Percentiles rank a stretch among this genome's conserved stretches.
Evolutionary conservation across 2,888 invertebrate genomes (phyloP).

Genomic region (Limulus polyphemus): DNA sequence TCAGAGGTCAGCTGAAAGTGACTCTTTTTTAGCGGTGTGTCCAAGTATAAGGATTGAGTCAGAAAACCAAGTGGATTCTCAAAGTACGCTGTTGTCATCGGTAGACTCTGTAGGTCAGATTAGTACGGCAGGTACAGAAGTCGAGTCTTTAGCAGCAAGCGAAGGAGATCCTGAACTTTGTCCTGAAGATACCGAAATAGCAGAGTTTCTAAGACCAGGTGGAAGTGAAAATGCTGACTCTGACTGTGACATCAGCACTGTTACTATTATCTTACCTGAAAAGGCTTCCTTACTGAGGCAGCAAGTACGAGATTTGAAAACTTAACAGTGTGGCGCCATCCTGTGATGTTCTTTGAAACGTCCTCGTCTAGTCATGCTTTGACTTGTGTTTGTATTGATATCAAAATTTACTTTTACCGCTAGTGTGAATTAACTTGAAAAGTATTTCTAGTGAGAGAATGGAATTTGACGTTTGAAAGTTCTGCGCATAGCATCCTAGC

Average conservation of each 20-base stretch:
- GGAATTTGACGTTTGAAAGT: no score
- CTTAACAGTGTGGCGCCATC: no score
- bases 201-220: background rate
- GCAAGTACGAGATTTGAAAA: background rate
- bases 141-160: background rate
- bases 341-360: no score
- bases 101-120: background rate
- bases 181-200: background rate
- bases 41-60: slow-evolving; percentile 24
- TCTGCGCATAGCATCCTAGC: no score
- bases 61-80: slow-evolving; percentile 1
- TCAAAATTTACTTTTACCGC: no score
- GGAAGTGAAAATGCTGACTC: background rate
- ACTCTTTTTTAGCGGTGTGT: no score
- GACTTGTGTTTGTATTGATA: no score
- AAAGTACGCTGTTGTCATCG: background rate
- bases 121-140: background rate
- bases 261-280: background rate
- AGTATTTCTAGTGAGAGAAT: no score
- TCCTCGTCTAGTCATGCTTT: no score
- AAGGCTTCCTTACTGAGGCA: slow-evolving; percentile 1
- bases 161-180: background rate
- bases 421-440: no score
- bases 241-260: background rate
- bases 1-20: no score